A percentile compares a stretch with the other conserved stretches of the same genome.
Evolutionary conservation across 2,113 vertebrate genomes (phyloP).

Genomic region (Chloroceryle aenea): DNA sequence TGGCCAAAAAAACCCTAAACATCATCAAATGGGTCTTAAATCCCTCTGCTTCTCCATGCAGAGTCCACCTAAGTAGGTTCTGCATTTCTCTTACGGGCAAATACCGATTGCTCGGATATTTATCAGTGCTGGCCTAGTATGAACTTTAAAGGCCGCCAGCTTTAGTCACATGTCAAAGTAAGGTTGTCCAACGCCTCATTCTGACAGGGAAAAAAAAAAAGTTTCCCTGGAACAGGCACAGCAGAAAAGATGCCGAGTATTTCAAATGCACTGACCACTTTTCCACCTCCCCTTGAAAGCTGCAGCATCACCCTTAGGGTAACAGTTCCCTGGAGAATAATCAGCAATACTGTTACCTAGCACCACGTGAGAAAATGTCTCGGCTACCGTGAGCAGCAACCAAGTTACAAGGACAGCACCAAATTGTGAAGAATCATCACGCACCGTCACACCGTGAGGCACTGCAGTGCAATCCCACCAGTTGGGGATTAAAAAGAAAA

Average conservation of each 20-base stretch:
- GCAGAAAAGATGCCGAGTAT: not conserved
- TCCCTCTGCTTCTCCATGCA: not conserved
- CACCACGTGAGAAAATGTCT: not conserved
- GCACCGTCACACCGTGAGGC: fast-evolving
- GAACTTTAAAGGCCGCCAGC: constrained; percentile 32
- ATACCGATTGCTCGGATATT: not conserved
- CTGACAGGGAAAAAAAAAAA: not conserved
- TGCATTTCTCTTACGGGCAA: not conserved
- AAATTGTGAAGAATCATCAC: not conserved
- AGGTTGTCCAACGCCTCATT: not conserved
- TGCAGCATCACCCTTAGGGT: not conserved
- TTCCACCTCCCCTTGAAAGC: not conserved
- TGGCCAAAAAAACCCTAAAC: not conserved
- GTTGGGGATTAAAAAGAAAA: not conserved
- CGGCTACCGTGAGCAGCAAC: not conserved
- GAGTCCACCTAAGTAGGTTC: not conserved
- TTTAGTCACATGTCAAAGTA: not conserved
- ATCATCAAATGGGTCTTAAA: not conserved
- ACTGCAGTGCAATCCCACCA: not conserved
- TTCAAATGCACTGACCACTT: not conserved
- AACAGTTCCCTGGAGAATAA: not conserved
- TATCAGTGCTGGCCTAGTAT: constrained; percentile 16
- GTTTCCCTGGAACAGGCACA: not conserved
- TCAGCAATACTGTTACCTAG: constrained; percentile 10
- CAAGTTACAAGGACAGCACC: not conserved